A percentile compares a stretch with the other conserved stretches of the same genome.
Conservation (phyloP, 2,797 vertebrate genomes). For the Rhabdophis nuchalis region DNA sequence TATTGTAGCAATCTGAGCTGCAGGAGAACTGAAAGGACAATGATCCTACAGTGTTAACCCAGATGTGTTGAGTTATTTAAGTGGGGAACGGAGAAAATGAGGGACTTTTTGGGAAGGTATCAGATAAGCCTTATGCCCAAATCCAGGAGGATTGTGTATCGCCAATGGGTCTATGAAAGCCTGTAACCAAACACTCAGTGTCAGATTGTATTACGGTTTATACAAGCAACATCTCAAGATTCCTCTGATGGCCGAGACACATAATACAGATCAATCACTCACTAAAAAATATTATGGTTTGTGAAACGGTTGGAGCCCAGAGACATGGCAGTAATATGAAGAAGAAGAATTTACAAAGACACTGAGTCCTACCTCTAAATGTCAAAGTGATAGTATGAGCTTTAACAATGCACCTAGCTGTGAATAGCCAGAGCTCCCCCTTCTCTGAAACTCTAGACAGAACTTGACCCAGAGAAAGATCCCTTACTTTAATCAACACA, state of each 20-base stretch:
- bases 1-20: slow-evolving; percentile 88
- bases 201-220: slow-evolving; percentile 93
- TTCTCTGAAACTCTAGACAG: slow-evolving; percentile 67
- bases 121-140: slow-evolving; percentile 94
- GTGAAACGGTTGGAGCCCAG: slow-evolving; percentile 75
- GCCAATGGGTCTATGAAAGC: slow-evolving; percentile 90
- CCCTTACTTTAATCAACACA: slow-evolving; percentile 56
- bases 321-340: slow-evolving; percentile 72
- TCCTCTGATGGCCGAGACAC: slow-evolving; percentile 89
- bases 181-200: slow-evolving; percentile 83
- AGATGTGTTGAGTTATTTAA: slow-evolving; percentile 96
- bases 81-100: slow-evolving; percentile 78
- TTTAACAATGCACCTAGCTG: slow-evolving; percentile 71
- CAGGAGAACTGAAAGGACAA: slow-evolving; percentile 89
- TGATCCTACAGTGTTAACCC: slow-evolving; percentile 93
- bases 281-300: slow-evolving; percentile 80
- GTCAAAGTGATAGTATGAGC: slow-evolving; percentile 76
- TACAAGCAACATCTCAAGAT: slow-evolving; percentile 92
- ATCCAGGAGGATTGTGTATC: slow-evolving; percentile 93
- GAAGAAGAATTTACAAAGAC: slow-evolving; percentile 76
- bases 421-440: slow-evolving; percentile 64
- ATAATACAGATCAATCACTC: slow-evolving; percentile 87
- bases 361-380: slow-evolving; percentile 71
- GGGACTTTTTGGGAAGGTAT: slow-evolving; percentile 88
- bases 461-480: slow-evolving; percentile 47